Percentiles rank a stretch among this genome's conserved stretches.
Conservation (phyloP, 2,113 vertebrate genomes). For the Rhea americana region DNA sequence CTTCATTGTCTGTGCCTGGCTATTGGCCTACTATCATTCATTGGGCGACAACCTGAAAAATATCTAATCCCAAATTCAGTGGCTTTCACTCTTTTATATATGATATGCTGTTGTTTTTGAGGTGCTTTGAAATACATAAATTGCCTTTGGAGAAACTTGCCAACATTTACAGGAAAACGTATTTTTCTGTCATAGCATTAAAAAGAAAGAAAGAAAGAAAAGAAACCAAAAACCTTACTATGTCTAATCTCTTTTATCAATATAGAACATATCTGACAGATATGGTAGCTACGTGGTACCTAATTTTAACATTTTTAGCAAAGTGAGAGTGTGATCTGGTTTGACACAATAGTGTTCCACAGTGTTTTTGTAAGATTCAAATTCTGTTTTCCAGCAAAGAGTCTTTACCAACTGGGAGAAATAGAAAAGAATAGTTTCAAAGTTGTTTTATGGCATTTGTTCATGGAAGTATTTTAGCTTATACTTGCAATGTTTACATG, state of each 20-base stretch:
- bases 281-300: neutral
- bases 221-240: neutral
- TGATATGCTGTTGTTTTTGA: neutral
- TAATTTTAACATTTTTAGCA: neutral
- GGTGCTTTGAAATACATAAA: neutral
- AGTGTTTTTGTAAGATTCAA: neutral
- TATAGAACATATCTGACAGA: neutral
- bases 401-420: neutral
- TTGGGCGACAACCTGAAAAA: neutral
- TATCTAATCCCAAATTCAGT: neutral
- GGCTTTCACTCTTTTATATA: neutral
- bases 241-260: neutral
- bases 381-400: neutral
- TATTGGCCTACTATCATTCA: neutral
- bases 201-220: neutral
- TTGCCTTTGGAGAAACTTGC: neutral
- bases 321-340: neutral
- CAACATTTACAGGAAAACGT: neutral
- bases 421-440: neutral
- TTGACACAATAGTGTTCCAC: neutral
- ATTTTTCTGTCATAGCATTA: neutral
- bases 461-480: neutral
- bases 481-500: neutral
- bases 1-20: neutral
- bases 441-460: neutral